Evolutionary conservation across 2,113 vertebrate species (phyloP).

Genomic region (Ariopsis seemanni): DNA sequence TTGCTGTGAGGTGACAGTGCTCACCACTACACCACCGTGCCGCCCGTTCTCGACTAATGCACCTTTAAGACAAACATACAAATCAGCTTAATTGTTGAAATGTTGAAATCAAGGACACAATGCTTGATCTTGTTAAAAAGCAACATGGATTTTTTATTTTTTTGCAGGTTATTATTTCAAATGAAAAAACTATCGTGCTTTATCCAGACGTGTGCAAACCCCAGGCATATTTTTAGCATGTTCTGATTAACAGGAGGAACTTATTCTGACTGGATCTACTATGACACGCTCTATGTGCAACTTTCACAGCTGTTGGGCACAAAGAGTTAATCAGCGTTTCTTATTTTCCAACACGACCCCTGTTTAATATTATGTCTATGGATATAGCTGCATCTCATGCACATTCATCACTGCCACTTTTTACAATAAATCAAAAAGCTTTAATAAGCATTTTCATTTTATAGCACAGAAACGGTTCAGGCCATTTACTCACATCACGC

Average conservation of each 20-base stretch:
- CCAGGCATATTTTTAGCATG: background rate
- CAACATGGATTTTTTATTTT: background rate
- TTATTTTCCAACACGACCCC: background rate
- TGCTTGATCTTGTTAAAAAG: background rate
- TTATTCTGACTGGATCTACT: background rate
- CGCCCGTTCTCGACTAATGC: too few species aligned
- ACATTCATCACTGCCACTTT: constrained; percentile 26
- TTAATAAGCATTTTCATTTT: constrained; percentile 17
- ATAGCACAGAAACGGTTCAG: background rate
- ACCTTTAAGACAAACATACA: too few species aligned
- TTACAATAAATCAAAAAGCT: constrained; percentile 12
- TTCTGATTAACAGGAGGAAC: background rate
- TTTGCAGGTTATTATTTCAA: background rate
- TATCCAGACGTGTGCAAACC: background rate
- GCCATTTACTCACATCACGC: constrained; percentile 14
- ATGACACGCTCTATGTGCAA: background rate
- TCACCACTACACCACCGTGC: too few species aligned
- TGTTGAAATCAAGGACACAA: background rate
- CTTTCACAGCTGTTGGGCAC: background rate
- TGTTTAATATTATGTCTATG: background rate
- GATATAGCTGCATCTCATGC: background rate
- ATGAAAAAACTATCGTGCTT: background rate
- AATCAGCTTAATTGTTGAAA: background rate
- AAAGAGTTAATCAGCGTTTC: background rate
- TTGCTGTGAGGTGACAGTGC: too few species aligned